Conservation (phyloP, 30 jellyfish, hydroid and myxozoan species). For the Aurelia sp. region DNA sequence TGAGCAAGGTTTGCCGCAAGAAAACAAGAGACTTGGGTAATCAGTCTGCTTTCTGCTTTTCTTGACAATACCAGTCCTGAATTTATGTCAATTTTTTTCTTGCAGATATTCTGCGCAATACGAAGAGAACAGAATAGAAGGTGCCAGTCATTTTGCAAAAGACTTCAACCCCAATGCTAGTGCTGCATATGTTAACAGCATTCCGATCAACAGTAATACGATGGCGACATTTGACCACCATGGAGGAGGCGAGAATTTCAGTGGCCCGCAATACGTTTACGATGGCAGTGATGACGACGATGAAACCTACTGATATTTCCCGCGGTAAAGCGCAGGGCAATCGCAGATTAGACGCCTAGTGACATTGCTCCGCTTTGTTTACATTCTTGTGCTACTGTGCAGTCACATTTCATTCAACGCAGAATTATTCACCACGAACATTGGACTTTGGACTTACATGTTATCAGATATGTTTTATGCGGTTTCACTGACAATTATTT, state of each 20-base stretch:
- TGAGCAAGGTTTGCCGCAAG: background rate
- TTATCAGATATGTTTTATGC: background rate
- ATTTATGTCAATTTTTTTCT: background rate
- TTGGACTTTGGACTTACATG: background rate
- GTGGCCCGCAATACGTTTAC: conserved; percentile 70
- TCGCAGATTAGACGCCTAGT: conserved; percentile 24
- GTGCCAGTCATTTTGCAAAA: background rate
- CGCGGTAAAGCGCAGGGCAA: conserved; percentile 18
- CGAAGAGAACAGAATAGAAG: background rate
- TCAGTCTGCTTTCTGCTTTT: too few species aligned
- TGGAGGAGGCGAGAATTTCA: background rate
- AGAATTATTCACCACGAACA: conserved; percentile 9
- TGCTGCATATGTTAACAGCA: background rate
- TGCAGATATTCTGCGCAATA: background rate
- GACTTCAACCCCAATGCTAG: background rate
- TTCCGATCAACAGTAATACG: background rate
- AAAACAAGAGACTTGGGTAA: too few species aligned
- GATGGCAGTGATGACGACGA: conserved; percentile 76
- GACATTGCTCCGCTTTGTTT: background rate
- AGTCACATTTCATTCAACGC: conserved; percentile 16
- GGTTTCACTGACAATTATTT: background rate
- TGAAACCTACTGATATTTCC: conserved; percentile 8
- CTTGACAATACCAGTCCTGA: too few species aligned
- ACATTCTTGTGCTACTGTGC: conserved; percentile 6
- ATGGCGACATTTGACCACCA: conserved; percentile 5